Evolutionary conservation across 2,113 vertebrate genomes (phyloP).

Genomic region (Aramus guarauna): DNA sequence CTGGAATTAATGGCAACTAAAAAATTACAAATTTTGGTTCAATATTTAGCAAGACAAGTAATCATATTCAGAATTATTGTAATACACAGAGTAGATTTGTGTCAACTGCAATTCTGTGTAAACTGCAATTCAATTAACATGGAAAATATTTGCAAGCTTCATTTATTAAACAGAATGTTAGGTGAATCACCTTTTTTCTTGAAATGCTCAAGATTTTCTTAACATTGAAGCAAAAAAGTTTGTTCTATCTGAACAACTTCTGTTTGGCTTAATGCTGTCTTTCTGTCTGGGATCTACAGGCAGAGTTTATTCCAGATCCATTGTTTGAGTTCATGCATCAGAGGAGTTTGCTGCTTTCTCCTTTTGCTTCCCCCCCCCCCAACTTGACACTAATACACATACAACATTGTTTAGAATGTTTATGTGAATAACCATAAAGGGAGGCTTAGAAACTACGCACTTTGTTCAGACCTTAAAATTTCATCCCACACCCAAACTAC

Average conservation of each 20-base stretch:
- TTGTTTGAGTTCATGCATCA: background rate
- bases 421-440: background rate
- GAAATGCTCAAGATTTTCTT: background rate
- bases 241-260: background rate
- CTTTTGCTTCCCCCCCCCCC: background rate
- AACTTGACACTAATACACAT: background rate
- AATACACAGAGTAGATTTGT: background rate
- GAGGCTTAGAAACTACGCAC: background rate
- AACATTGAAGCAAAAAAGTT: background rate
- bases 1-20: background rate
- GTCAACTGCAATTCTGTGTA: background rate
- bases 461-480: background rate
- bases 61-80: background rate
- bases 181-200: background rate
- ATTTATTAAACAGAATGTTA: background rate
- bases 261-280: background rate
- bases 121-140: background rate
- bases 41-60: background rate
- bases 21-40: background rate
- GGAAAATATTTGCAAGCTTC: background rate
- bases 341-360: background rate
- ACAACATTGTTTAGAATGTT: background rate
- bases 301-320: background rate
- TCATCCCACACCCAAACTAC: background rate
- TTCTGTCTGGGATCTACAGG: background rate